phyloP scores from a whole-genome alignment of 1,140 invertebrate genomes.

The Microvelia longipes region DNA sequence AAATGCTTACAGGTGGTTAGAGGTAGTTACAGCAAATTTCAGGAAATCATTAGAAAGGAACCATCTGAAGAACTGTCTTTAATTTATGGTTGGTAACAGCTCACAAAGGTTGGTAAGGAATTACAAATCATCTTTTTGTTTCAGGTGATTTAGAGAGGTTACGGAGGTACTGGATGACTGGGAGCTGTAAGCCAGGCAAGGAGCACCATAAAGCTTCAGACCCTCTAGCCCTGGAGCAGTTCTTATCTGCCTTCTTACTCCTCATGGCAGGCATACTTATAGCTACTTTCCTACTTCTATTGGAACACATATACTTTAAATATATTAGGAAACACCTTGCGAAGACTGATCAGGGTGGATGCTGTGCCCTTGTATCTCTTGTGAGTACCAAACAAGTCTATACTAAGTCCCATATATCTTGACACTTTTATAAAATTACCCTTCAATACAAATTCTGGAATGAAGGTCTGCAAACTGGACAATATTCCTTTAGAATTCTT shows the following conservation, averaged over 20 bases:
- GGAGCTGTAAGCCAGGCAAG: slow-evolving; percentile 83
- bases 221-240: slow-evolving; percentile 88
- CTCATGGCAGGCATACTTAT: slow-evolving; percentile 84
- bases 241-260: slow-evolving; percentile 89
- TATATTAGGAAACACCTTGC: slow-evolving; percentile 75
- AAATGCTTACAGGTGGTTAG: too few species aligned
- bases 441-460: slow-evolving; percentile 1
- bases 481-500: background rate
- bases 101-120: too few species aligned
- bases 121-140: too few species aligned
- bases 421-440: slow-evolving; percentile 3
- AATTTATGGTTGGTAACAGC: too few species aligned
- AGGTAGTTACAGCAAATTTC: too few species aligned
- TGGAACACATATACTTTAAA: slow-evolving; percentile 91
- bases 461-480: background rate
- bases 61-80: too few species aligned
- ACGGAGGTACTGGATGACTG: slow-evolving; percentile 92
- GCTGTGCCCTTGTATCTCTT: slow-evolving; percentile 79
- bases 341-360: slow-evolving; percentile 71
- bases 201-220: slow-evolving; percentile 79
- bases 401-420: too few species aligned
- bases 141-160: slow-evolving; percentile 80
- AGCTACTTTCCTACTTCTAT: slow-evolving; percentile 60
- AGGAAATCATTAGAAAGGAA: too few species aligned
- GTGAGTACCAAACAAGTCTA: too few species aligned